Base-by-base conservation (phyloP, 2,888 invertebrate species). In the Vesta saturnalis region DNA sequence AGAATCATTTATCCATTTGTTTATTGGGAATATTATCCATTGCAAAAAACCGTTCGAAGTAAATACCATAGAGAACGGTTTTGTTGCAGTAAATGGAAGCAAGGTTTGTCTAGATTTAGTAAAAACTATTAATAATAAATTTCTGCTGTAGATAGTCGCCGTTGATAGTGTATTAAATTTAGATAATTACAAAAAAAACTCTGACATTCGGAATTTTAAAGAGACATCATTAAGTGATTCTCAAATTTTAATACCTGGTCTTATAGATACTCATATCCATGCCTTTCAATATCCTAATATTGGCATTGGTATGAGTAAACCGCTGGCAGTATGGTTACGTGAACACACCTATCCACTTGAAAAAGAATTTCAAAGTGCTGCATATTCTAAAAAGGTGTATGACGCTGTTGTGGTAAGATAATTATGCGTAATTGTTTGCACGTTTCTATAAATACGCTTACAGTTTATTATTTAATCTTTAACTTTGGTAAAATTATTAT, bases 191-290 rank as follows among this genome's bases (percentile, higher is more conserved):
- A 22, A 1, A 55, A 1, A 1, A 23, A 56, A 43, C n/a, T n/a
- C n/a, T n/a, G n/a, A 43, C 4, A 43, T 43, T 43, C 12, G 2
- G 43, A n/a, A n/a, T 23, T 23, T 23, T 23, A 19, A 63, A 22
- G 69, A 72, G 19, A 74, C 80, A 49, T 67, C 61, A 0, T 72
- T 87, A 5, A 78, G 76, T 5, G 76, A 81, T 3, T 82, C 84
- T 56, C 91, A 94, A 83, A 91, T 96, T 78, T 81, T 96, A 12
- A 91, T 95, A 81, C 96, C 96, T 0, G 97, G 96, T 0, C 89
- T 97, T 67, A 87, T 96, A 1, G 96, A 97, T 83, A 92, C 94
- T 18, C 97, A 97, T 80, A 92, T 94, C 8, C 96, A 97, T 85
- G 95, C 95, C 0, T 91, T 94, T 0, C 96, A 97, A 83, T 92